A percentile compares a stretch with the other conserved stretches of the same genome.
These are phyloP conservation scores for Eupeodes luniger DNA, from an alignment of 2,888 invertebrate species.

Conservation along the genomic window DNA sequence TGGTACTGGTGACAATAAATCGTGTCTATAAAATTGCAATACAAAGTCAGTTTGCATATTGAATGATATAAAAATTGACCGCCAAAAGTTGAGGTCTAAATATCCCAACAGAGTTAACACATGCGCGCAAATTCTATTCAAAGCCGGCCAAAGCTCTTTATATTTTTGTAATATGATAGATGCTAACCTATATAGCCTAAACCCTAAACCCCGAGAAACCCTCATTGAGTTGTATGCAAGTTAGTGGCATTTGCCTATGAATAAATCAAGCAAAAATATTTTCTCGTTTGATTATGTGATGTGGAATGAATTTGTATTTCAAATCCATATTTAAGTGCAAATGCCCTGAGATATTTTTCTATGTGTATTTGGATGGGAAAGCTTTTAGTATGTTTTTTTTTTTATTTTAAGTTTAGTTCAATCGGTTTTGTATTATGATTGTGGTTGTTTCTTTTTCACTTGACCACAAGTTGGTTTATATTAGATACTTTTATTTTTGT, in stretches of 20 bases:
- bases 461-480: not conserved
- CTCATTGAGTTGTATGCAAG: not conserved
- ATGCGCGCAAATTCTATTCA: not conserved
- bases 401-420: not conserved
- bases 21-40: not conserved
- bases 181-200: too few species aligned
- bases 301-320: not conserved
- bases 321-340: slow-evolving; percentile 2
- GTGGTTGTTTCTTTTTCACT: not conserved
- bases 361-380: not conserved
- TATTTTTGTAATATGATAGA: too few species aligned
- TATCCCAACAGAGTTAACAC: not conserved
- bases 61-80: not conserved
- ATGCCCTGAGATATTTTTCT: not conserved
- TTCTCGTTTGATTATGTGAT: not conserved
- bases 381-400: not conserved
- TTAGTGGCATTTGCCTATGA: not conserved
- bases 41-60: not conserved
- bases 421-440: not conserved
- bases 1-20: too few species aligned
- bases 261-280: not conserved
- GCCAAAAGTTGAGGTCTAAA: slow-evolving; percentile 9
- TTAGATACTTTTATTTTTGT: not conserved
- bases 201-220: not conserved
- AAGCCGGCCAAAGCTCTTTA: slow-evolving; percentile 9